Evolutionary conservation across 2,113 vertebrate genomes (phyloP).

Genomic region (Festucalex cinctus): DNA sequence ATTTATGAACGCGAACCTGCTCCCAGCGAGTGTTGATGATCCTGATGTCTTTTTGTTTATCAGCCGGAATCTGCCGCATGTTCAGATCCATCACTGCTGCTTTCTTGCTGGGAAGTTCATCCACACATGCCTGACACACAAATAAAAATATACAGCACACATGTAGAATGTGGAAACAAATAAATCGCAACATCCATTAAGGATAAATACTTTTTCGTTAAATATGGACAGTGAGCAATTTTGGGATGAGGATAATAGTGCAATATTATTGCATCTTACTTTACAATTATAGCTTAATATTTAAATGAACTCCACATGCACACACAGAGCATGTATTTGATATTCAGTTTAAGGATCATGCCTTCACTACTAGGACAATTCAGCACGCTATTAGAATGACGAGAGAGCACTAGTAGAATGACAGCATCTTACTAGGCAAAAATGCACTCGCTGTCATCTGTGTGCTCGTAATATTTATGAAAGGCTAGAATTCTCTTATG

Average conservation of each 20-base stretch:
- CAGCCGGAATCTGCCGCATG: constrained; percentile 78
- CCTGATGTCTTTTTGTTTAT: constrained; percentile 81
- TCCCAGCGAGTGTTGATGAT: constrained; percentile 82
- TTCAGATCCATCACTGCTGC: constrained; percentile 82
- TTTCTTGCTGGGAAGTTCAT: constrained; percentile 81
- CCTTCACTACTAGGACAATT: not conserved
- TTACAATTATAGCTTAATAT: no score
- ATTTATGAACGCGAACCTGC: constrained; percentile 75
- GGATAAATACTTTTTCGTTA: not conserved
- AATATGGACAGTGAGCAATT: not conserved
- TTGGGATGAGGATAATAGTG: not conserved
- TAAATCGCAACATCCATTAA: not conserved
- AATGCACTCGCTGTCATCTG: no score
- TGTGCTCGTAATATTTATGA: no score
- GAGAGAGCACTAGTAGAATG: not conserved
- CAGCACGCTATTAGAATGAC: constrained; percentile 3
- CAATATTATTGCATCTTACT: no score
- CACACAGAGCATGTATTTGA: no score
- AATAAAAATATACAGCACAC: constrained; percentile 17
- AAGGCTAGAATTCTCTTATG: no score
- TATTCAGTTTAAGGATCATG: not conserved
- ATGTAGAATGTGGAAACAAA: constrained; percentile 6
- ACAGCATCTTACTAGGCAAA: no score
- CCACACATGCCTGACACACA: constrained; percentile 73
- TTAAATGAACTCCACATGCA: no score